phyloP scores from a whole-genome alignment of 2,113 vertebrate genomes.

The Petaurus breviceps region DNA sequence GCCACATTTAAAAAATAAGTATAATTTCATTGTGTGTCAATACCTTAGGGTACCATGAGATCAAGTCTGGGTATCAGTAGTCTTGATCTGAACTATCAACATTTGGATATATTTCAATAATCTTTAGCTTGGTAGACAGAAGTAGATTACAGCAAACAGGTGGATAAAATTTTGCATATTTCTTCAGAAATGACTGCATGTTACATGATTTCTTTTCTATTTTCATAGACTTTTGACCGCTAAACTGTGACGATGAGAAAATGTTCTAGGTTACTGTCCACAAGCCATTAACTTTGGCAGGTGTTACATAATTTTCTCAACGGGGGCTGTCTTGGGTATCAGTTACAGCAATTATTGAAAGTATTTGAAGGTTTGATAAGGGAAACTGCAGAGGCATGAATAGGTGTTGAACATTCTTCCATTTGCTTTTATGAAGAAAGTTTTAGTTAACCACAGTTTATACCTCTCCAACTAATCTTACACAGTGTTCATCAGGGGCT shows the following conservation, averaged over 20 bases:
- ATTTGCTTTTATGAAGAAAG: not conserved
- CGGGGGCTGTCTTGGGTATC: not conserved
- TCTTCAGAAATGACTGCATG: not conserved
- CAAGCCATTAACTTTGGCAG: not conserved
- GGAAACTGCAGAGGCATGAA: not conserved
- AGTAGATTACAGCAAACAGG: not conserved
- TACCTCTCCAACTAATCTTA: not conserved
- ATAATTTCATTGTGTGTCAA: not conserved
- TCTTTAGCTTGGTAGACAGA: not conserved
- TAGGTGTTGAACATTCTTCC: not conserved
- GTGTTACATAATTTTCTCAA: not conserved
- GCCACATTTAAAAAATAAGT: constrained; percentile 43
- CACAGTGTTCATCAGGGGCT: not conserved
- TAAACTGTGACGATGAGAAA: not conserved
- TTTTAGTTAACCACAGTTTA: not conserved
- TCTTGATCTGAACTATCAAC: not conserved
- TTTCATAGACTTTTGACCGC: not conserved
- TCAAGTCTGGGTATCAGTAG: constrained; percentile 39
- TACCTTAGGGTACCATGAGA: constrained; percentile 35
- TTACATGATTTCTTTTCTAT: not conserved
- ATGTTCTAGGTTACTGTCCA: not conserved
- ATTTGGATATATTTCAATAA: constrained; percentile 14
- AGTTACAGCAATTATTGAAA: not conserved
- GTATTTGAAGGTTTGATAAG: not conserved
- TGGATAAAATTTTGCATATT: not conserved